phyloP scores from a whole-genome alignment of 2,797 vertebrate genomes.

The Lagocephalus sceleratus region DNA sequence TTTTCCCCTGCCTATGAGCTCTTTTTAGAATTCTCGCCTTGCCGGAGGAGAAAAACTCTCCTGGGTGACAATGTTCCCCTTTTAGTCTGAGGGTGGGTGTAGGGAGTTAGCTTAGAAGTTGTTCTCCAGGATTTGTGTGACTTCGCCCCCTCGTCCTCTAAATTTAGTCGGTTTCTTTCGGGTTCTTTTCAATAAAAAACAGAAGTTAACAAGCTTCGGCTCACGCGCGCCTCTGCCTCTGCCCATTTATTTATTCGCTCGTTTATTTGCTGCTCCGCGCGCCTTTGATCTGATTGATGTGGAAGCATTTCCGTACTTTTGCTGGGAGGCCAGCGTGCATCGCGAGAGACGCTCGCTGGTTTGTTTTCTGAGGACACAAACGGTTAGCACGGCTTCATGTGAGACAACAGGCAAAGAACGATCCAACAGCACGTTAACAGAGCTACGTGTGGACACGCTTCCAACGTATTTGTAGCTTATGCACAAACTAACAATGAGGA shows the following conservation, averaged over 20 bases:
- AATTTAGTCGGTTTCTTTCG: constrained; percentile 12
- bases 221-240: background rate
- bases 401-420: too few relatives aligned
- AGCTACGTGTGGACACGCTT: too few relatives aligned
- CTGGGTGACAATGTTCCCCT: constrained; percentile 4
- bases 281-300: too few relatives aligned
- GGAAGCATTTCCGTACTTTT: too few relatives aligned
- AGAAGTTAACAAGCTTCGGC: too few relatives aligned
- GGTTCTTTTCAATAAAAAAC: constrained; percentile 7
- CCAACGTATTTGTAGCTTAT: too few relatives aligned
- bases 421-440: too few relatives aligned
- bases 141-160: constrained; percentile 22
- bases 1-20: background rate
- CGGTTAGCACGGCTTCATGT: too few relatives aligned
- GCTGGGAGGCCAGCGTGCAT: too few relatives aligned
- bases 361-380: too few relatives aligned
- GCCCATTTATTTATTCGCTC: background rate
- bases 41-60: background rate
- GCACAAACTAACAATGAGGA: too few relatives aligned
- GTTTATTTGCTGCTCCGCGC: background rate
- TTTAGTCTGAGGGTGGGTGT: constrained; percentile 17
- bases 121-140: constrained; percentile 16
- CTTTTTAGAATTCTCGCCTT: constrained; percentile 2
- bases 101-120: constrained; percentile 19
- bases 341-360: too few relatives aligned